Base-by-base conservation (phyloP, 2,113 vertebrate species). In the Silurus glanis region DNA sequence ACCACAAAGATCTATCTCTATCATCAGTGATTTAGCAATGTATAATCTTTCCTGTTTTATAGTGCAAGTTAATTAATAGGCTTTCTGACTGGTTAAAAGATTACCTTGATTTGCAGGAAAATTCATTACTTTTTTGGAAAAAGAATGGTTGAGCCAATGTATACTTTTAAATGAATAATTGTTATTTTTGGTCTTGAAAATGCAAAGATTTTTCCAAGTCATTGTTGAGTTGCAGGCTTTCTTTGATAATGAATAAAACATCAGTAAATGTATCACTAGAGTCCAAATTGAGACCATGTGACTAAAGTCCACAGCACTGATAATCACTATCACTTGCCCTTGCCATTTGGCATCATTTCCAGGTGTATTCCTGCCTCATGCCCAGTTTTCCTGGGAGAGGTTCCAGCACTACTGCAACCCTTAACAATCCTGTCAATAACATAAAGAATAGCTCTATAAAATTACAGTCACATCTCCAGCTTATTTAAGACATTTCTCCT, bases 401-500 rank as follows among this genome's bases (percentile, higher is more conserved):
- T 72, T 72, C 16, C 45, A 47, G 17, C 0, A 9, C 69, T 16
- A 72, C 37, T 8, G 0, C 16, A 21, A 47, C 37, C 69, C 37
- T 72, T 16, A 72, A 0, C 67, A 45, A 64, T 62, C 64, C 53
- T 67, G 5, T 53, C 14, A 28, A 37, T 2, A 45, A 25, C 3
- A 6, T 59, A 37, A 82, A 82, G 37, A 78, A 83, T 45, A 37
- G n/a, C 37, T 55, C 21, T 59, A 21, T 72, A 74, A 72, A 71
- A 58, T 79, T 82, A 67, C 75, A 67, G 59, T 83, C 25, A 19
- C 47, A 16, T 53, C 62, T 81, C 16, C 47, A 62, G 19, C 45
- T 62, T 89, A 88, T 88, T 84, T 84, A 90, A 84, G 72, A 83
- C 86, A 25, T 83, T 85, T 37, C 45, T 67, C 45, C 37, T 67